A percentile compares a stretch with the other conserved stretches of the same genome.
phyloP scores from a whole-genome alignment of 2,797 vertebrate genomes.

The Myiothlypis coronata region DNA sequence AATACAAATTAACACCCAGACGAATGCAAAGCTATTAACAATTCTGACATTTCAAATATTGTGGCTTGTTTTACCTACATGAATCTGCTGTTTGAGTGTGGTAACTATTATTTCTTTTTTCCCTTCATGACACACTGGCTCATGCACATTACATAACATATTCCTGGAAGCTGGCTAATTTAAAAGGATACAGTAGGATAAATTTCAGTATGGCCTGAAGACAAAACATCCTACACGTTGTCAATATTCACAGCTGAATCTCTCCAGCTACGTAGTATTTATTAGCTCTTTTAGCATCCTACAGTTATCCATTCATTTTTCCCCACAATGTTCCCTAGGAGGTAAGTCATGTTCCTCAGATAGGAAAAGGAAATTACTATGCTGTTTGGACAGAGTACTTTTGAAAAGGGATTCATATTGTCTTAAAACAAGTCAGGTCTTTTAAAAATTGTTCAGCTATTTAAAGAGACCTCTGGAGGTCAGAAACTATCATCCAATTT shows the following conservation, averaged over 20 bases:
- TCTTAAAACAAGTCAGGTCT: background rate
- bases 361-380: background rate
- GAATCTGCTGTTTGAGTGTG: background rate
- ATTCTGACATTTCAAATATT: conserved; percentile 35
- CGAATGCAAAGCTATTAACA: background rate
- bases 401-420: background rate
- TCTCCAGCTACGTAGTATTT: background rate
- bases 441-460: background rate
- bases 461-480: background rate
- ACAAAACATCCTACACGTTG: background rate
- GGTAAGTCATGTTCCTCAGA: background rate
- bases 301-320: background rate
- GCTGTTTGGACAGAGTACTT: background rate
- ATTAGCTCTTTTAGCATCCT: background rate
- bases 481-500: background rate
- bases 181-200: background rate
- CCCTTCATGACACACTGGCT: background rate
- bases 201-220: background rate
- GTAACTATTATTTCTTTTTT: background rate
- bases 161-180: background rate
- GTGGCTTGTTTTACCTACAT: background rate
- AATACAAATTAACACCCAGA: conserved; percentile 15
- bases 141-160: background rate
- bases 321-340: background rate
- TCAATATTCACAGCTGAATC: background rate